Percentiles rank a stretch among this genome's conserved stretches.
Conservation (phyloP, 1,140 invertebrate genomes). For the Chrysomallon squamiferum region DNA sequence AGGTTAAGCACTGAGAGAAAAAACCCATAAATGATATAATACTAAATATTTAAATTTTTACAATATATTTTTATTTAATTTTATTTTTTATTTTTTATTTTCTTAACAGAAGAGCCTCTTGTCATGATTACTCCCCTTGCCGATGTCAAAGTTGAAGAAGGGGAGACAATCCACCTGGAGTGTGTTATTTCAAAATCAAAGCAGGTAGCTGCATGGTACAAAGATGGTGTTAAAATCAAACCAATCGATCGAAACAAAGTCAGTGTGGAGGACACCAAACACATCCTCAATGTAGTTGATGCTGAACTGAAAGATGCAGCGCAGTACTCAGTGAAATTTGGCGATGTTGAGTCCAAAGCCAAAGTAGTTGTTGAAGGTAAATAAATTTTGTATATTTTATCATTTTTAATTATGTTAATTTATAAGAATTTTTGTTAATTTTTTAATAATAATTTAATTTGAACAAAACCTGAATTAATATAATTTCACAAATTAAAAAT, state of each 20-base stretch:
- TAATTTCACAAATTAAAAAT: too few species aligned
- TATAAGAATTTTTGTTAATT: too few species aligned
- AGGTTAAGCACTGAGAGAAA: too few species aligned
- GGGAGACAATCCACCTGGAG: conserved; percentile 44
- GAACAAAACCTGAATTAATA: too few species aligned
- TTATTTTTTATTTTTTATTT: conserved; percentile 9
- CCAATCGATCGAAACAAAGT: conserved; percentile 83
- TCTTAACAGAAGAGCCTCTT: conserved; percentile 51
- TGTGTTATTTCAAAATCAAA: conserved; percentile 76
- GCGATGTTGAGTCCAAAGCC: conserved; percentile 43
- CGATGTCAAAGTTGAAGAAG: conserved; percentile 36
- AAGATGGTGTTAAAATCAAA: conserved; percentile 71
- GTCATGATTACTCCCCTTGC: conserved; percentile 46
- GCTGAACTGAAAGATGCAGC: conserved; percentile 63
- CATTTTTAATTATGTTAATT: background rate
- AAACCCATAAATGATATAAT: too few species aligned
- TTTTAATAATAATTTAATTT: too few species aligned
- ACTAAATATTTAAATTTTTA: too few species aligned
- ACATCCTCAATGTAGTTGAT: conserved; percentile 81
- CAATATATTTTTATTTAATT: background rate
- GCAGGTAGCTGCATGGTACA: conserved; percentile 81
- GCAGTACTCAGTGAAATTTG: conserved; percentile 47
- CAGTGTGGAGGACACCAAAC: conserved; percentile 78
- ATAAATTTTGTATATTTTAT: background rate
- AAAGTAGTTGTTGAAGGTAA: conserved; percentile 47